Evolutionary conservation across 2,113 vertebrate species (phyloP).

Genomic region (Nestor notabilis): DNA sequence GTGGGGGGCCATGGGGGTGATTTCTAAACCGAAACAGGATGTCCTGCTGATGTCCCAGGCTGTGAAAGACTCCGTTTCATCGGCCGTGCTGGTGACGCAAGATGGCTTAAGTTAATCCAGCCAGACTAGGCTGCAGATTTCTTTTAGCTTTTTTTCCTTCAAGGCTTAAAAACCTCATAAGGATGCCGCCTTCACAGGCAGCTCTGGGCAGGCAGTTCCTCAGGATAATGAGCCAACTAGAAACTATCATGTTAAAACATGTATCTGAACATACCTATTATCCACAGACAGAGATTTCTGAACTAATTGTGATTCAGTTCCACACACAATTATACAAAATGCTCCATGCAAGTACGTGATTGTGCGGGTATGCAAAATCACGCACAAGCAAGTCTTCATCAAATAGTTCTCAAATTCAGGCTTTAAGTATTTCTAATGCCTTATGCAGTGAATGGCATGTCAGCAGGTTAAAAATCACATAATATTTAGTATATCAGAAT

Average conservation of each 20-base stretch:
- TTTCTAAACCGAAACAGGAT: constrained; percentile 86
- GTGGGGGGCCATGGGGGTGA: constrained; percentile 54
- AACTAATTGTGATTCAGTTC: not conserved
- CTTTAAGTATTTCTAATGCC: not conserved
- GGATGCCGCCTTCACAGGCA: not conserved
- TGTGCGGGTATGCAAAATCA: not conserved
- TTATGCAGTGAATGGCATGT: not conserved
- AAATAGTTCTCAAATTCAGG: not conserved
- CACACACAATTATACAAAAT: not conserved
- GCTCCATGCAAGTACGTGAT: not conserved
- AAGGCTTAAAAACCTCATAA: constrained; percentile 27
- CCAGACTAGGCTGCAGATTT: constrained; percentile 59
- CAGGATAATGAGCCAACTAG: not conserved
- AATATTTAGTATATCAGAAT: not conserved
- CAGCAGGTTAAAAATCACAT: not conserved
- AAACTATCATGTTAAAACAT: constrained; percentile 43
- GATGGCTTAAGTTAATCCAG: constrained; percentile 81
- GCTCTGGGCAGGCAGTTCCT: not conserved
- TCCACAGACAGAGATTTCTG: not conserved
- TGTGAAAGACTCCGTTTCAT: constrained; percentile 63
- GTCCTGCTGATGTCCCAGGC: constrained; percentile 79
- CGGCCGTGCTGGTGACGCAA: not conserved
- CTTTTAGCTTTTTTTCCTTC: constrained; percentile 27
- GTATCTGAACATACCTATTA: constrained; percentile 10
- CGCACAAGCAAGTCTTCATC: not conserved